A percentile compares a stretch with the other conserved stretches of the same genome.
These are phyloP conservation scores for Botia almorhae DNA, from an alignment of 2,797 vertebrate species.

Conservation along the genomic window DNA sequence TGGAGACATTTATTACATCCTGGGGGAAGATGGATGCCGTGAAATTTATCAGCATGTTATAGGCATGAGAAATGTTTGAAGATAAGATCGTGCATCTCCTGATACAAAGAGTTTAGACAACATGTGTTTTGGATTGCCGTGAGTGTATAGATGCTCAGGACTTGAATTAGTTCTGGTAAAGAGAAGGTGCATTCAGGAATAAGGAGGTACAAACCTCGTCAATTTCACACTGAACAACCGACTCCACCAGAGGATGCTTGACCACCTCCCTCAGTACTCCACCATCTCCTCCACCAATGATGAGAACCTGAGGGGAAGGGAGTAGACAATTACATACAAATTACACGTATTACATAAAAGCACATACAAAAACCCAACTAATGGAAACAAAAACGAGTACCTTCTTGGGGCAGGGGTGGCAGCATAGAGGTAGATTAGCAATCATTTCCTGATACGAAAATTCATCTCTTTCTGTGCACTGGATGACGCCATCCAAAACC, in stretches of 20 bases:
- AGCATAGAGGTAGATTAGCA: slow-evolving; percentile 92
- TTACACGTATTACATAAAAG: neutral
- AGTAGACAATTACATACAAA: neutral
- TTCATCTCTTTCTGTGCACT: slow-evolving; percentile 96
- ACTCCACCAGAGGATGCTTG: slow-evolving; percentile 90
- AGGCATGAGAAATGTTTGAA: neutral
- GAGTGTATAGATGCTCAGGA: too few species aligned
- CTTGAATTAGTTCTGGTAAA: neutral
- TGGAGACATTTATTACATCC: slow-evolving; percentile 96
- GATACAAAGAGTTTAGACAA: neutral
- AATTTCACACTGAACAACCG: slow-evolving; percentile 94
- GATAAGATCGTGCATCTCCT: neutral
- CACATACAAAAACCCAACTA: neutral
- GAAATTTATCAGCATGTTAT: slow-evolving; percentile 6
- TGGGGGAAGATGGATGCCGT: slow-evolving; percentile 57
- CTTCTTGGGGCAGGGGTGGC: slow-evolving; percentile 93
- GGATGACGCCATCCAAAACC: slow-evolving; percentile 96
- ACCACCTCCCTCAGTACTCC: slow-evolving; percentile 94
- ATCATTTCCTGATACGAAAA: slow-evolving; percentile 99
- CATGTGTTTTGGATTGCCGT: neutral
- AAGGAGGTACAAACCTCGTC: slow-evolving; percentile 84
- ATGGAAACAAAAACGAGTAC: slow-evolving; percentile 68
- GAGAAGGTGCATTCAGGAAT: neutral
- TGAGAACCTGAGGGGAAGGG: slow-evolving; percentile 82
- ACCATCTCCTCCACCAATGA: slow-evolving; percentile 95